A percentile compares a stretch with the other conserved stretches of the same genome.
These are phyloP conservation scores for Passer montanus DNA, from an alignment of 2,113 vertebrate species.

Conservation along the genomic window DNA sequence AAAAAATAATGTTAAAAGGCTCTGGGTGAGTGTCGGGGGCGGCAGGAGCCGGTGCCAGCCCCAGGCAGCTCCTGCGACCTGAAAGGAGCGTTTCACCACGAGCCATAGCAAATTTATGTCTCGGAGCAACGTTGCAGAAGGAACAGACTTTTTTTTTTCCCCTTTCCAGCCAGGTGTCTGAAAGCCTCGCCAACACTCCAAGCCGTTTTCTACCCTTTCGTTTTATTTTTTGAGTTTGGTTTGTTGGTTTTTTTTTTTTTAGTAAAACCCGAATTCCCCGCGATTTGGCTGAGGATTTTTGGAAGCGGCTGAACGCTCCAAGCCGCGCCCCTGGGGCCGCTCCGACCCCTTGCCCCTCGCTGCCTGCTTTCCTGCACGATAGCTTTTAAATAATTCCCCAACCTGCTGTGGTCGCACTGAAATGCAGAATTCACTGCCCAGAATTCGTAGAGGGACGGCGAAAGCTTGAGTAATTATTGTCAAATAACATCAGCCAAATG, in stretches of 20 bases:
- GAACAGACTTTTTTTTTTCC: not conserved
- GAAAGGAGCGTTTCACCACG: slow-evolving; percentile 35
- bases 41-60: not conserved
- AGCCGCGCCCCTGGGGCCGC: not conserved
- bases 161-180: slow-evolving; percentile 16
- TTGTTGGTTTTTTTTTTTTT: not conserved
- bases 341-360: not conserved
- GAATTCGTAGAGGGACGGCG: not conserved
- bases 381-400: slow-evolving; percentile 11
- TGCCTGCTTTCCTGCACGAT: not conserved
- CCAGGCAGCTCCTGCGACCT: not conserved
- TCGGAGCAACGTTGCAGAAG: slow-evolving; percentile 35
- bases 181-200: slow-evolving; percentile 15
- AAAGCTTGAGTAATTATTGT: slow-evolving; percentile 38
- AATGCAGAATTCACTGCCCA: not conserved
- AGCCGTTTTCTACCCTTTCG: not conserved
- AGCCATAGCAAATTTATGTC: slow-evolving; percentile 44
- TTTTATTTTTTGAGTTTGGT: not conserved
- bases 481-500: slow-evolving; percentile 33
- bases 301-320: not conserved
- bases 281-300: not conserved
- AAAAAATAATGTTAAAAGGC: not conserved
- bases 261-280: not conserved
- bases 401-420: not conserved
- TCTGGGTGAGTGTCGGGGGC: not conserved